Percentiles rank a stretch among this genome's conserved stretches.
Evolutionary conservation across 2,113 vertebrate species (phyloP).

Genomic region (Sphaerodactylus townsendi): DNA sequence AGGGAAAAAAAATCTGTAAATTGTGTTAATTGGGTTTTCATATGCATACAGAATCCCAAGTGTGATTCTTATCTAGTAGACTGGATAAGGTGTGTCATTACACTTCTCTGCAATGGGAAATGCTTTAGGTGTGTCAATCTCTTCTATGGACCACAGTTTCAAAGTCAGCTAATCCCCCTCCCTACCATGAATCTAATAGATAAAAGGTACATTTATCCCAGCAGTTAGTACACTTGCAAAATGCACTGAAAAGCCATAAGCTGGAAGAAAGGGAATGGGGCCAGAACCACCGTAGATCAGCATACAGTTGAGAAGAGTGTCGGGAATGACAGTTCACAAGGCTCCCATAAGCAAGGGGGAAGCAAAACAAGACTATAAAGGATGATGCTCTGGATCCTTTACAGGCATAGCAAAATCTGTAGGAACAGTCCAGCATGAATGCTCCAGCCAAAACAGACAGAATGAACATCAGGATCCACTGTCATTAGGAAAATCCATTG

Average conservation of each 20-base stretch:
- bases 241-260: not conserved
- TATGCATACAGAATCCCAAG: conserved; percentile 59
- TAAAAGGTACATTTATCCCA: not conserved
- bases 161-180: not conserved
- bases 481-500: not conserved
- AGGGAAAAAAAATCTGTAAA: conserved; percentile 69
- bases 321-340: not conserved
- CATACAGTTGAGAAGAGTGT: not conserved
- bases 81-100: conserved; percentile 43
- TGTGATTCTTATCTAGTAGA: conserved; percentile 10
- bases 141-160: not conserved
- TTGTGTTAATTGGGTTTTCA: conserved; percentile 66
- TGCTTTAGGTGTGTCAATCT: not conserved
- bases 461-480: not conserved
- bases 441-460: not conserved
- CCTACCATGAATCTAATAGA: not conserved
- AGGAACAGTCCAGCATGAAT: not conserved
- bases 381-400: too few species aligned
- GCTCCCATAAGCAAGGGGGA: not conserved
- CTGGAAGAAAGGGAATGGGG: not conserved
- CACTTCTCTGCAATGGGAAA: conserved; percentile 22
- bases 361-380: not conserved
- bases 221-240: not conserved
- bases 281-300: not conserved
- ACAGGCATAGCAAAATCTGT: not conserved